Conservation (phyloP, 2,797 vertebrate genomes). For the Champsocephalus esox region DNA sequence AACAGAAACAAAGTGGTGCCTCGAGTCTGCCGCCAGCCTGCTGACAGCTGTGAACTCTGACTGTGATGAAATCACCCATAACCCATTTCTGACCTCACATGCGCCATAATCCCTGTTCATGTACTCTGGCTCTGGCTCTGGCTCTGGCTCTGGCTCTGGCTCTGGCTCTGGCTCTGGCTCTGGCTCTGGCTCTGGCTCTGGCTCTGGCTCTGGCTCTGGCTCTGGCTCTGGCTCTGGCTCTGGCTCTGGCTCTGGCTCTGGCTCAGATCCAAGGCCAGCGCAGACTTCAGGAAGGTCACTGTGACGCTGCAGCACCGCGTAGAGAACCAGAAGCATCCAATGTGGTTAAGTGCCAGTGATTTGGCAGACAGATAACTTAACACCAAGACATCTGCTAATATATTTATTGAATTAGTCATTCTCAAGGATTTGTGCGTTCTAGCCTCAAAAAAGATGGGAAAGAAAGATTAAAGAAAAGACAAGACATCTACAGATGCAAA, state of each 20-base stretch:
- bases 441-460: neutral
- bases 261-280: slow-evolving; percentile 43
- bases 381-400: neutral
- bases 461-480: neutral
- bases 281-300: slow-evolving; percentile 64
- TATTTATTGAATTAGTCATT: neutral
- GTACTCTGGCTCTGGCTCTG: slow-evolving; percentile 17
- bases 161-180: no score
- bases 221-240: no score
- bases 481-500: neutral
- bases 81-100: slow-evolving; percentile 35
- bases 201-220: no score
- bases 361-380: neutral
- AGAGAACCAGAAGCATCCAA: slow-evolving; percentile 47
- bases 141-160: neutral
- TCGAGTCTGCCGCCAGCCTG: slow-evolving; percentile 7
- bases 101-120: slow-evolving; percentile 39
- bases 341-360: slow-evolving; percentile 36
- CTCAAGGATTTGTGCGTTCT: neutral
- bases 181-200: no score
- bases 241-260: neutral
- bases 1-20: slow-evolving; percentile 2
- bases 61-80: slow-evolving; percentile 36
- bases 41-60: slow-evolving; percentile 62
- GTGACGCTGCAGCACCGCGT: slow-evolving; percentile 35